These are phyloP conservation scores for Arenaria interpres DNA, from an alignment of 2,113 vertebrate genomes.

Conservation along the genomic window DNA sequence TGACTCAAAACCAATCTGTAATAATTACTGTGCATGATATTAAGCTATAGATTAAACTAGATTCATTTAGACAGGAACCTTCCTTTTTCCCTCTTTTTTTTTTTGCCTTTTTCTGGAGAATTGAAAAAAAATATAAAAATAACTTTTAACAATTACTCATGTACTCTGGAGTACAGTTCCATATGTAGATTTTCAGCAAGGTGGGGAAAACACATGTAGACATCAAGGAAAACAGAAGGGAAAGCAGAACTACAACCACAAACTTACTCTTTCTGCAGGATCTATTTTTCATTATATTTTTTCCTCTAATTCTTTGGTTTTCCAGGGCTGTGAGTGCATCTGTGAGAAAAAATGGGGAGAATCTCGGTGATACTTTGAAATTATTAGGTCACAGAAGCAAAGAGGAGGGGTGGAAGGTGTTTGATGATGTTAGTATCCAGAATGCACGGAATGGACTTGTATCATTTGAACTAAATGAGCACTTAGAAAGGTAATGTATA, in stretches of 20 bases:
- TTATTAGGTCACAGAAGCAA: slow-evolving; percentile 76
- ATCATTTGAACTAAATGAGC: slow-evolving; percentile 83
- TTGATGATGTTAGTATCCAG: slow-evolving; percentile 77
- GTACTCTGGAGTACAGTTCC: neutral
- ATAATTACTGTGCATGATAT: neutral
- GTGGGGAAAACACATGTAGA: neutral
- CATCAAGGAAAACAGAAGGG: neutral
- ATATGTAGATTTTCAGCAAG: neutral
- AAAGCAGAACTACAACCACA: neutral
- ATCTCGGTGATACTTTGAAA: slow-evolving; percentile 70
- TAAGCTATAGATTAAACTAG: neutral
- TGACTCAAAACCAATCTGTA: neutral
- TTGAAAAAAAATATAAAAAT: neutral
- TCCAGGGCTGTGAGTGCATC: slow-evolving; percentile 72
- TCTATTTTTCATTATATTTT: neutral
- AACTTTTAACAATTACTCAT: neutral
- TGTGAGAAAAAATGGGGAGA: slow-evolving; percentile 69
- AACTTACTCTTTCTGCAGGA: neutral
- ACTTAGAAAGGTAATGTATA: slow-evolving; percentile 80
- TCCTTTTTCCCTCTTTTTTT: neutral
- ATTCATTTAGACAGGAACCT: neutral
- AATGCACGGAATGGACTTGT: slow-evolving; percentile 80
- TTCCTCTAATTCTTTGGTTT: neutral
- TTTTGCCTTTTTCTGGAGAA: neutral
- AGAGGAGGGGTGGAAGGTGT: slow-evolving; percentile 79